phyloP scores from a whole-genome alignment of 2,113 vertebrate species.

The Syngnathus scovelli region DNA sequence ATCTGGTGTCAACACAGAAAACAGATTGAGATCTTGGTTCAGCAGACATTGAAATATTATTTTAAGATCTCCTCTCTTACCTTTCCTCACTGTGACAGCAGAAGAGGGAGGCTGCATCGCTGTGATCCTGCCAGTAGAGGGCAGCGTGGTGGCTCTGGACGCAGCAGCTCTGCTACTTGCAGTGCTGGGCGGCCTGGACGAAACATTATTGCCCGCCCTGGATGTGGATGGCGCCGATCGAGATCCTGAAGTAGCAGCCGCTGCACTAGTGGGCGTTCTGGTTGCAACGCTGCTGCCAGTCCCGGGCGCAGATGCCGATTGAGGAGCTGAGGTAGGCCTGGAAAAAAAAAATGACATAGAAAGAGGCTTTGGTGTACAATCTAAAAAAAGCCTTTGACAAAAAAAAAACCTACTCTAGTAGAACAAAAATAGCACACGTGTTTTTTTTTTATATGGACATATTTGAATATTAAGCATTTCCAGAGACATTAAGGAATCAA shows the following conservation, averaged over 20 bases:
- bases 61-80: slow-evolving; percentile 25
- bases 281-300: slow-evolving; percentile 25
- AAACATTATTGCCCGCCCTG: slow-evolving; percentile 34
- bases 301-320: slow-evolving; percentile 24
- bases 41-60: too few species aligned
- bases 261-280: slow-evolving; percentile 29
- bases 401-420: too few species aligned
- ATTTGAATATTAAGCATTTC: too few species aligned
- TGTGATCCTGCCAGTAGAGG: slow-evolving; percentile 54
- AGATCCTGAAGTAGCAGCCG: neutral
- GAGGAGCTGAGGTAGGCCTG: slow-evolving; percentile 40
- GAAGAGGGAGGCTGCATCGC: slow-evolving; percentile 42
- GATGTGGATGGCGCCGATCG: slow-evolving; percentile 15
- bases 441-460: too few species aligned
- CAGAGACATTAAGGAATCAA: too few species aligned
- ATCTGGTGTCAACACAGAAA: slow-evolving; percentile 45
- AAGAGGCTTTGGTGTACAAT: neutral
- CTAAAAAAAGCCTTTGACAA: neutral
- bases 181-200: slow-evolving; percentile 33
- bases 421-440: too few species aligned
- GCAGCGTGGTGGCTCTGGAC: slow-evolving; percentile 40
- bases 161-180: slow-evolving; percentile 27
- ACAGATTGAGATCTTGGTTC: too few species aligned
- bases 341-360: neutral
- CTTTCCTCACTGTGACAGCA: slow-evolving; percentile 59